phyloP scores from a whole-genome alignment of 92 coral and sea anemone genomes.

The Epizoanthus stellaris region DNA sequence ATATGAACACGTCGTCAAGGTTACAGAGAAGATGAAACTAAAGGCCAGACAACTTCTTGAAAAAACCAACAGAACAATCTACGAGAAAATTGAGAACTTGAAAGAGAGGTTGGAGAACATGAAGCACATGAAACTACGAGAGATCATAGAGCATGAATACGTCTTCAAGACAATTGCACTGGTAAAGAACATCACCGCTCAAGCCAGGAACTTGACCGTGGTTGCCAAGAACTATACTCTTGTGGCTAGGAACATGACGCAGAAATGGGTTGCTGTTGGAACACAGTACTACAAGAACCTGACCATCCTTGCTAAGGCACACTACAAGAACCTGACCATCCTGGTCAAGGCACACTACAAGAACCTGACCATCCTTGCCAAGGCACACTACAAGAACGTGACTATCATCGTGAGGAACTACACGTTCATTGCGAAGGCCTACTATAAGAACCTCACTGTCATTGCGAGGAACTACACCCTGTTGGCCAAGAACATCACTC shows the following conservation, averaged over 20 bases:
- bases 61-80: constrained; percentile 55
- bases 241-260: constrained; percentile 70
- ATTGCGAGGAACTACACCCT: constrained; percentile 64
- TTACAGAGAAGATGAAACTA: constrained; percentile 46
- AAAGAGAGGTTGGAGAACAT: constrained; percentile 68
- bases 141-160: constrained; percentile 80
- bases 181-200: constrained; percentile 68
- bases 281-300: constrained; percentile 76
- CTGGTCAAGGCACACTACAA: constrained; percentile 24
- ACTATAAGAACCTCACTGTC: constrained; percentile 64
- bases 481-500: constrained; percentile 45
- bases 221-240: constrained; percentile 60
- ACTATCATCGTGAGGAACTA: not conserved
- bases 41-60: constrained; percentile 52
- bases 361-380: constrained; percentile 13
- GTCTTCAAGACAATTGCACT: constrained; percentile 74
- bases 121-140: constrained; percentile 84
- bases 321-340: constrained; percentile 10
- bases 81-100: constrained; percentile 51
- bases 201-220: constrained; percentile 56
- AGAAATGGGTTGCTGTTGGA: constrained; percentile 70
- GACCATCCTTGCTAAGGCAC: constrained; percentile 31
- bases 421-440: not conserved
- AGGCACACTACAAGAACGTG: constrained; percentile 31
- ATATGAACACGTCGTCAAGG: constrained; percentile 24